phyloP scores from a whole-genome alignment of 2,888 invertebrate genomes.

The Norana najaformis region DNA sequence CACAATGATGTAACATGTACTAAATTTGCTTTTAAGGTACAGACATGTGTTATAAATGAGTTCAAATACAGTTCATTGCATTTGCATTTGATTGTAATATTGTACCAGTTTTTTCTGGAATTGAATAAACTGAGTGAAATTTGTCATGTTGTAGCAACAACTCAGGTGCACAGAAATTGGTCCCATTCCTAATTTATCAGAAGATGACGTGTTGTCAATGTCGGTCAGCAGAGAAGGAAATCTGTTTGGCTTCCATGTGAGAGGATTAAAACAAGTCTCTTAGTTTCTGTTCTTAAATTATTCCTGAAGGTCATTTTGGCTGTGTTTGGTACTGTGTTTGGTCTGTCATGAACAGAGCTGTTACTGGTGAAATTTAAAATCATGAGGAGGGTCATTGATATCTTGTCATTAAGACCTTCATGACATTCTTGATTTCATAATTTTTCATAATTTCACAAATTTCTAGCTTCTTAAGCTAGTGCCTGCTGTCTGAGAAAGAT shows the following conservation, averaged over 20 bases:
- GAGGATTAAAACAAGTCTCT: not conserved
- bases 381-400: no score
- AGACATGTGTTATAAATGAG: no score
- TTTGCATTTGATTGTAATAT: not conserved
- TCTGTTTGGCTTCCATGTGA: constrained; percentile 24
- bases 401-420: not conserved
- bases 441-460: no score
- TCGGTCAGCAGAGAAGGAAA: not conserved
- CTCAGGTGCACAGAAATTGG: not conserved
- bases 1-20: not conserved
- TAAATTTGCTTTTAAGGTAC: not conserved
- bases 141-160: not conserved
- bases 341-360: not conserved
- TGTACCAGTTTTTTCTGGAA: not conserved
- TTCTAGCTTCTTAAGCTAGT: no score
- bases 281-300: not conserved
- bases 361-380: no score
- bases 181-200: not conserved
- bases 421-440: not conserved
- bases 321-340: not conserved
- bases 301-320: not conserved
- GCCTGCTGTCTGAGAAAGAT: no score
- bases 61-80: no score
- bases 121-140: not conserved
- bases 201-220: not conserved